Percentiles rank a stretch among this genome's conserved stretches.
phyloP scores from a whole-genome alignment of 2,888 invertebrate species.

The Byasa hedistus region DNA sequence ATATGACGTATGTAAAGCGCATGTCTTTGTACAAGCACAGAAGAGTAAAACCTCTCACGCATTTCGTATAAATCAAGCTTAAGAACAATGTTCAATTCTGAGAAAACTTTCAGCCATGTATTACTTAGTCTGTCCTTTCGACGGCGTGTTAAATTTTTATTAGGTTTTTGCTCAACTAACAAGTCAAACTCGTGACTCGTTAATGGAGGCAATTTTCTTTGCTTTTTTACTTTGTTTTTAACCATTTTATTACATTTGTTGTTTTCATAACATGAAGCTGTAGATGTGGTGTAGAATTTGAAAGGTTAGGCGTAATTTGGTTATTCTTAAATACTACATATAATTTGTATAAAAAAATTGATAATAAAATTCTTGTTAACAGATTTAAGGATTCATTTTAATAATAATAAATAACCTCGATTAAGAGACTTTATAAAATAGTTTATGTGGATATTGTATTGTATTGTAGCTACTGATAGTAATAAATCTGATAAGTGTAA shows the following conservation, averaged over 20 bases:
- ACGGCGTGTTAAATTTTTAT: constrained; percentile 21
- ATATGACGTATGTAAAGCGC: constrained; percentile 12
- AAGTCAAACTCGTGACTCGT: constrained; percentile 20
- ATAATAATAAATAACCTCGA: too few relatives aligned
- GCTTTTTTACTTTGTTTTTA: background rate
- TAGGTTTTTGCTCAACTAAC: constrained; percentile 14
- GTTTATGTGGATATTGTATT: too few relatives aligned
- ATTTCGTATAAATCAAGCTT: constrained; percentile 23
- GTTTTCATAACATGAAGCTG: background rate
- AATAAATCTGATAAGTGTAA: too few relatives aligned
- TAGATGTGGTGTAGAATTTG: too few relatives aligned
- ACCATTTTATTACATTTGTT: background rate
- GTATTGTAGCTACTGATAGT: too few relatives aligned
- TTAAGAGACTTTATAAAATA: too few relatives aligned
- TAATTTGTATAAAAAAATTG: too few relatives aligned
- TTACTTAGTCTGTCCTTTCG: constrained; percentile 6
- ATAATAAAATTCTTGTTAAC: too few relatives aligned
- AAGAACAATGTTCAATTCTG: constrained; percentile 31
- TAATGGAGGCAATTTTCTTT: background rate
- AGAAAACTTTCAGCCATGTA: constrained; percentile 28
- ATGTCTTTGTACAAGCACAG: constrained; percentile 9
- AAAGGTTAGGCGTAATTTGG: too few relatives aligned
- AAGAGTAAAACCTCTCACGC: constrained; percentile 25
- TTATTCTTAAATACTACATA: too few relatives aligned
- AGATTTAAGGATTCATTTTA: too few relatives aligned